A percentile compares a stretch with the other conserved stretches of the same genome.
These are phyloP conservation scores for Lathamus discolor DNA, from an alignment of 2,113 vertebrate genomes.

Conservation along the genomic window DNA sequence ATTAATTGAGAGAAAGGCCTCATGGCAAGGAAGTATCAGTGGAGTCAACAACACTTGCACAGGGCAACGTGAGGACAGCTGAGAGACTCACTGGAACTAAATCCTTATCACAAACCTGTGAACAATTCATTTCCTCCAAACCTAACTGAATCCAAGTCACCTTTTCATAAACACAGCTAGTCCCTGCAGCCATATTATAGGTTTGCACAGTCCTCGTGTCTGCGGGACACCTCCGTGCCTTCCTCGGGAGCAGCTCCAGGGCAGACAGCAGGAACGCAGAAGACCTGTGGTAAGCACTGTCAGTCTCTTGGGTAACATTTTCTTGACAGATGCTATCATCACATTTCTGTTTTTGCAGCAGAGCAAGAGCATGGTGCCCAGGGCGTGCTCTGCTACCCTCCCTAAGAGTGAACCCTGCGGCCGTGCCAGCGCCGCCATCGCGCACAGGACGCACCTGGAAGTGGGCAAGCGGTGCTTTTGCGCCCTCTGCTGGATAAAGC, in stretches of 20 bases:
- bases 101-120: not conserved
- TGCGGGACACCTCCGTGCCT: not conserved
- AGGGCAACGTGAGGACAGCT: not conserved
- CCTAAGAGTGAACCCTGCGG: not conserved
- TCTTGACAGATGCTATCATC: not conserved
- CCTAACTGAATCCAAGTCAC: not conserved
- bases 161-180: not conserved
- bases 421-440: too few relatives aligned
- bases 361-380: not conserved
- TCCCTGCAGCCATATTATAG: not conserved
- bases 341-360: not conserved
- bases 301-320: not conserved
- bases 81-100: not conserved
- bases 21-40: not conserved
- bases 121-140: not conserved
- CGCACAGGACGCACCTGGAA: not conserved
- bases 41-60: fast-evolving
- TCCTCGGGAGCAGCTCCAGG: not conserved
- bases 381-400: not conserved
- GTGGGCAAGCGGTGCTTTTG: not conserved
- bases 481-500: not conserved
- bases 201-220: not conserved
- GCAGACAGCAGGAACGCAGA: not conserved
- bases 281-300: not conserved
- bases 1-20: not conserved